A percentile compares a stretch with the other conserved stretches of the same genome.
phyloP scores from a whole-genome alignment of 37 sponge, comb jelly and placozoan species.

The Chondrosia reniformis region DNA sequence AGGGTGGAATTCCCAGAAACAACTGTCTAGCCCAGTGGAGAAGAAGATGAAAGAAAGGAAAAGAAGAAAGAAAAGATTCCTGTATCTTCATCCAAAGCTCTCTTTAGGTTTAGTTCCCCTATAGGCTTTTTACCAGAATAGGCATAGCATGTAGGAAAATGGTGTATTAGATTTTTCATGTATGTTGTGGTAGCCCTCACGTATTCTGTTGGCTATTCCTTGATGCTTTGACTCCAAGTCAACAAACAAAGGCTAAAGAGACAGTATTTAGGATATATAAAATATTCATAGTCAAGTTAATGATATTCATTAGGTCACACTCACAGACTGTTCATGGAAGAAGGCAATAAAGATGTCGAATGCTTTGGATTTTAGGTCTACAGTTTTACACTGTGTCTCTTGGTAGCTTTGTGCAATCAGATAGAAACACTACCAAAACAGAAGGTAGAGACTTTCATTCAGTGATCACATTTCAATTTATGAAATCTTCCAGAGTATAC shows the following conservation, averaged over 20 bases:
- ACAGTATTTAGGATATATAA: neutral
- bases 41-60: too few species aligned
- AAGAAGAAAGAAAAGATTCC: too few species aligned
- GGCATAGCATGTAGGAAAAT: too few species aligned
- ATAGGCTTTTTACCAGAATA: too few species aligned
- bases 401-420: constrained; percentile 66
- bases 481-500: neutral
- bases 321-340: constrained; percentile 30
- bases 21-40: too few species aligned
- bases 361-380: constrained; percentile 49
- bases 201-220: neutral
- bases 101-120: too few species aligned
- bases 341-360: constrained; percentile 71
- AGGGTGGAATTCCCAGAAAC: too few species aligned
- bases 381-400: constrained; percentile 19
- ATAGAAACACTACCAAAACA: constrained; percentile 42
- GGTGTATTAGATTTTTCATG: too few species aligned
- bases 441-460: neutral
- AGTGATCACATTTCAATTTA: neutral
- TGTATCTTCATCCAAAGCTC: too few species aligned
- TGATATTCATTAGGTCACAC: neutral
- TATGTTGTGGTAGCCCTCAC: constrained; percentile 29
- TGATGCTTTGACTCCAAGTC: constrained; percentile 5
- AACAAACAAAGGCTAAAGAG: constrained; percentile 11
- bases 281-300: too few species aligned